Evolutionary conservation across 2,113 vertebrate genomes (phyloP), one percentile per base, ranked within the genome.

Genomic region (Apaloderma vittatum): DNA sequence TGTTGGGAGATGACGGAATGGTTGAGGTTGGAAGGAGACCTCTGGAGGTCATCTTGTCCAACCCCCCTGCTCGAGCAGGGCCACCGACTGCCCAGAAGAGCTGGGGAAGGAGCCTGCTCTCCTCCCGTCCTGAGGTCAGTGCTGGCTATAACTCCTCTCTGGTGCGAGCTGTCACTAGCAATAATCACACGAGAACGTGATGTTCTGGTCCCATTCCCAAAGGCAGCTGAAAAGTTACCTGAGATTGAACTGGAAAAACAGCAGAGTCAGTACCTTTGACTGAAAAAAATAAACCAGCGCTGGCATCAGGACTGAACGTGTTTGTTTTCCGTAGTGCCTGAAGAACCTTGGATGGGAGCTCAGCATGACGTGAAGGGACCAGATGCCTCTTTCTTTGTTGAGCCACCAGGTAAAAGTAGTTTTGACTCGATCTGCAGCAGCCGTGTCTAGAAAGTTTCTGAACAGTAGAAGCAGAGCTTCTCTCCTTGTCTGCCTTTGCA

Each of bases 401-500:
- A 93, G 75, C 88, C 95, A 55, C 84, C 98, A 98, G 98, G 98
- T 98, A 98, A 70, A 21, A 30, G 1, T 5, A 21, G 12, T 19
- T 59, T 14, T 9, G 11, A 6, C 8, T 11, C 52, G 20, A 23
- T 12, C 12, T 55, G 26, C 8, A n/a, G 81, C 62, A 36, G 2
- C 21, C 5, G 23, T 30, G 43, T n/a, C 0, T 9, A 5, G 51
- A 6, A 61, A 7, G 45, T 22, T 46, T 55, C 23, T 16, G 48
- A n/a, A 23, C n/a, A 61, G 58, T 62, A 73, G 77, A 5, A 32
- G 5, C 80, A 73, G 74, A 55, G 45, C 57, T 67, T 15, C 59
- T 88, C 14, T 65, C 29, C 76, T 45, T 4, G 11, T 8, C 22
- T 72, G 36, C 51, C 59, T 73, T 48, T 37, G 12, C 43, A 18